Evolutionary conservation across 92 coral and sea anemone genomes (phyloP), one percentile per base, ranked within the genome.

Genomic region (Epizoanthus scotinus): DNA sequence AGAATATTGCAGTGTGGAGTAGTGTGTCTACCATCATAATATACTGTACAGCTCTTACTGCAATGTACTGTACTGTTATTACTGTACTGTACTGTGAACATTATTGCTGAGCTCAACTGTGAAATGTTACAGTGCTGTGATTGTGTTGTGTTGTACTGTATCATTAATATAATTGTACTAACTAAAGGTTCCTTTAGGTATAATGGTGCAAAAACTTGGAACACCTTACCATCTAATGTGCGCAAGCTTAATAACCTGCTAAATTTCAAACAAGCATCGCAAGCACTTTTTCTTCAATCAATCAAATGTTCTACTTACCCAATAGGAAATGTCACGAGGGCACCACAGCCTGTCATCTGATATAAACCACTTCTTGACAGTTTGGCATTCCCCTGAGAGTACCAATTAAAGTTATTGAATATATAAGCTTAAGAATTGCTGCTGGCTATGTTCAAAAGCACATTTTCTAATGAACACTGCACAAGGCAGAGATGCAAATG

Each of bases 331-430:
- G 91, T 86, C 25, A 95, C 99, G 26, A 90, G 82, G 12, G 94
- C 88, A n/a, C 99, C 99, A 82, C 77, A 85, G 5, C 90, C 89
- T 5, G 98, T 95, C 91, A 93, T 95, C 70, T 91, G 87, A 73
- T 91, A 89, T 15, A 94, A 47, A 27, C 99, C 96, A 89, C 86
- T 89, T 77, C 91, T 91, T 66, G 95, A 91, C 69, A 93, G 81
- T 75, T 95, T 95, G 17, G 89, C 94, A 44, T 86, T 88, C 24
- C 98, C 99, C 99, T 95, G 18, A 40, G 47, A 2, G 38, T 53
- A 19, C 64, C 21, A n/a, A 59, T 26, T n/a, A 47, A 58, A 67
- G 5, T 13, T 34, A 42, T 2, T 5, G 36, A 14, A 70, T 38
- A 6, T 25, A 26, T 22, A 0, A 1, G 15, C 50, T 8, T 8